These are phyloP conservation scores for Mercenaria mercenaria DNA, from an alignment of 1,140 invertebrate genomes.

Conservation along the genomic window DNA sequence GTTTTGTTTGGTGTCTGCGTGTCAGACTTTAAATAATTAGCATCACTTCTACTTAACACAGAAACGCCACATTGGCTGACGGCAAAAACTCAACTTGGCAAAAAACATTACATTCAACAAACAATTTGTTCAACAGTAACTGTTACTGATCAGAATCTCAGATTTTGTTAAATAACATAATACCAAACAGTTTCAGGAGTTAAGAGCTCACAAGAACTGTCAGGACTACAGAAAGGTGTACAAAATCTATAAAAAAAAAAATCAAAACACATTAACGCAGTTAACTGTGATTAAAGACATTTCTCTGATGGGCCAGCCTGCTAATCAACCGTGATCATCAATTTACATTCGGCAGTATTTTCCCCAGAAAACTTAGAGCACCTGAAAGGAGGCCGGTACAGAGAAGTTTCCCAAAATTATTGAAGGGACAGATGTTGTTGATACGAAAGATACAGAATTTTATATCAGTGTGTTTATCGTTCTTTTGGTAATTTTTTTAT, in stretches of 20 bases:
- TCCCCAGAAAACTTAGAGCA: background rate
- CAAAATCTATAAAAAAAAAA: background rate
- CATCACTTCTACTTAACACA: slow-evolving; percentile 1
- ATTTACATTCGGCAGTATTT: background rate
- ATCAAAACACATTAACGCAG: background rate
- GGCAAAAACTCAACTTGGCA: slow-evolving; percentile 21
- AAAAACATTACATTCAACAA: background rate
- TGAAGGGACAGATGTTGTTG: slow-evolving; percentile 20
- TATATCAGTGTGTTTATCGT: background rate
- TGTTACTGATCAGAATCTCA: background rate
- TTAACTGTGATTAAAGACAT: background rate
- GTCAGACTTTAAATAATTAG: slow-evolving; percentile 23
- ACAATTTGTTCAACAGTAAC: background rate
- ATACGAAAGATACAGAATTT: background rate
- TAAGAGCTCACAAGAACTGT: background rate
- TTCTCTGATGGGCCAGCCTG: background rate
- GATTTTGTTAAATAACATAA: background rate
- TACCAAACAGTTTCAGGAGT: background rate
- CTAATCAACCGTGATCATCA: background rate
- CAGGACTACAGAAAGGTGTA: background rate
- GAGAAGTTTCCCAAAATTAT: background rate
- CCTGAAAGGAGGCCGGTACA: background rate
- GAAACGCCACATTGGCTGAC: slow-evolving; percentile 19
- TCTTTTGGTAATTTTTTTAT: slow-evolving; percentile 16
- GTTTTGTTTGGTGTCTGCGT: slow-evolving; percentile 16